These are phyloP conservation scores for Drosophila parvula DNA, from an alignment of 1,140 invertebrate species.

Conservation along the genomic window DNA sequence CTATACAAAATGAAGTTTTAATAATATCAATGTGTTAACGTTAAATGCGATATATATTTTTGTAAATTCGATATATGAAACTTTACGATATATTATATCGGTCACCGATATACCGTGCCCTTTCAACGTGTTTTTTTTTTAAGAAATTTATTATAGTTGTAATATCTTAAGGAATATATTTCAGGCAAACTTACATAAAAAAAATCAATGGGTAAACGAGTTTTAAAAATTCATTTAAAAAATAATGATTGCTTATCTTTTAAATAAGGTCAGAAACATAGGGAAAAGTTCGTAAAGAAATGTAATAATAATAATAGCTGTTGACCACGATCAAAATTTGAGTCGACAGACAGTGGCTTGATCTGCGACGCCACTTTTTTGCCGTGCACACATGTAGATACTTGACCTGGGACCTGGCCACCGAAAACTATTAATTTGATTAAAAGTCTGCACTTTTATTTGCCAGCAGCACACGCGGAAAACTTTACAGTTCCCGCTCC, in stretches of 20 bases:
- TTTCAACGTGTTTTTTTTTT: background rate
- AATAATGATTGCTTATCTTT: background rate
- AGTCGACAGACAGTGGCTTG: background rate
- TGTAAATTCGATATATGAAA: no score
- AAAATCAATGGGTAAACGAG: background rate
- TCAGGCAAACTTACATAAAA: background rate
- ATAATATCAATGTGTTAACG: no score
- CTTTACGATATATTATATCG: no score
- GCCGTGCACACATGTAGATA: slow-evolving; percentile 28
- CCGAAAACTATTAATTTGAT: slow-evolving; percentile 77
- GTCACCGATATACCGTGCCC: no score
- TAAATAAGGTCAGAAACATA: background rate
- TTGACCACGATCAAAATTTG: no score
- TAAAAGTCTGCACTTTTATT: slow-evolving; percentile 77
- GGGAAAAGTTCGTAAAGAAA: background rate
- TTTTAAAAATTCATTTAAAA: background rate
- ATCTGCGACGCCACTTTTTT: slow-evolving; percentile 1
- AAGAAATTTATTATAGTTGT: no score
- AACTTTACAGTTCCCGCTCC: slow-evolving; percentile 47
- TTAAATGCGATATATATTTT: no score
- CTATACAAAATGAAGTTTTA: no score
- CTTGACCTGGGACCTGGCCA: slow-evolving; percentile 45
- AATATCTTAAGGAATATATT: no score
- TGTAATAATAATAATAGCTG: background rate
- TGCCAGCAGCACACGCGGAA: slow-evolving; percentile 59